These are phyloP conservation scores for Heliconius ethilla DNA, from an alignment of 2,888 invertebrate genomes.

Conservation along the genomic window DNA sequence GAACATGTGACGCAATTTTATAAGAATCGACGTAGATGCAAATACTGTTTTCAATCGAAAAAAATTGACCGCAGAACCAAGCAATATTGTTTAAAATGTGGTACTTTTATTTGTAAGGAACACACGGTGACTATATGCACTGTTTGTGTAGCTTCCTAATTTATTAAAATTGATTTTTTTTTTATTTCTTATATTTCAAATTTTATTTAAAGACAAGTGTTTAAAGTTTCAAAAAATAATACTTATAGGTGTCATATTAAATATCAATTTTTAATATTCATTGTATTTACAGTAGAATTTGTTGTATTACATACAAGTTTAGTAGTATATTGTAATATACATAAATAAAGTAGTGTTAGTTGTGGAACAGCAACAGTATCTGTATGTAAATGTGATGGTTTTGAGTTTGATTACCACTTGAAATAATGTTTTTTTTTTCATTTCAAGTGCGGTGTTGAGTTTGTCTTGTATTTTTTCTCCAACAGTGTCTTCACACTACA, in stretches of 20 bases:
- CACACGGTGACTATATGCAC: conserved; percentile 65
- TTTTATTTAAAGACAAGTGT: not conserved
- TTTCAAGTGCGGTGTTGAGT: not conserved
- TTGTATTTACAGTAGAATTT: not conserved
- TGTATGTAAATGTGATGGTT: not conserved
- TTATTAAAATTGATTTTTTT: not conserved
- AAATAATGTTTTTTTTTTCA: not conserved
- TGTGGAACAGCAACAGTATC: too few species aligned
- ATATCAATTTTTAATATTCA: conserved; percentile 5
- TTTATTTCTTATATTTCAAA: not conserved
- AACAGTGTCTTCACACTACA: not conserved
- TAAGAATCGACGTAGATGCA: conserved; percentile 61
- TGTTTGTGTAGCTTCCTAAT: conserved; percentile 52
- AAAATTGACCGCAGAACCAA: conserved; percentile 69
- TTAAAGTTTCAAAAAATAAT: not conserved
- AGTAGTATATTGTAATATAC: too few species aligned
- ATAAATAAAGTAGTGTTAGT: too few species aligned
- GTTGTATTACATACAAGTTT: not conserved
- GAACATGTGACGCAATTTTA: conserved; percentile 41
- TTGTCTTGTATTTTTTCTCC: not conserved
- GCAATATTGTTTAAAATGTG: conserved; percentile 66
- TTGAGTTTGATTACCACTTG: not conserved
- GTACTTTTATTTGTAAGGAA: conserved; percentile 67
- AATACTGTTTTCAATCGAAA: conserved; percentile 58
- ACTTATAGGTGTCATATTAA: conserved; percentile 24